These are phyloP conservation scores for Antrozous pallidus DNA, from an alignment of 2,797 vertebrate species.

Conservation along the genomic window DNA sequence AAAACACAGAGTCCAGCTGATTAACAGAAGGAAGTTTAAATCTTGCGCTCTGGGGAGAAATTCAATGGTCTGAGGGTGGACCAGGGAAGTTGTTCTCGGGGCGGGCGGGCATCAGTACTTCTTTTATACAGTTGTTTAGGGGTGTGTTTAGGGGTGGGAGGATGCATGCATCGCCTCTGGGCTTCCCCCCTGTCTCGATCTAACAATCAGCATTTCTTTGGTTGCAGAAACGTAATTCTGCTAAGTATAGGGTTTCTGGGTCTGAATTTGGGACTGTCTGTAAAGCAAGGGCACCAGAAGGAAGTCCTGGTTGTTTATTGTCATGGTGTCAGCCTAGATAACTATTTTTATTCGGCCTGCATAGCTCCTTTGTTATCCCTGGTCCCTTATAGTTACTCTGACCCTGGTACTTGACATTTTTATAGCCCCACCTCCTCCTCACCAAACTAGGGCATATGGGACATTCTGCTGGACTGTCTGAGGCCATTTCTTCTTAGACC, in stretches of 20 bases:
- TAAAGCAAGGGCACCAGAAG: neutral
- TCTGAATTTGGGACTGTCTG: neutral
- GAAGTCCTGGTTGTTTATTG: neutral
- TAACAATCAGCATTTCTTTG: no score
- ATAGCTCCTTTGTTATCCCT: neutral
- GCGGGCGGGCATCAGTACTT: no score
- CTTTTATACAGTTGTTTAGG: no score
- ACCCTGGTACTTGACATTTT: neutral
- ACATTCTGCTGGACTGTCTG: neutral
- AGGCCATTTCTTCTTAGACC: neutral
- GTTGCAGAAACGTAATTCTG: neutral
- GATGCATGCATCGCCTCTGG: no score
- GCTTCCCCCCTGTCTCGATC: no score
- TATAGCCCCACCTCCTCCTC: neutral
- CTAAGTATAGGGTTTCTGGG: neutral
- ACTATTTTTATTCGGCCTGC: neutral
- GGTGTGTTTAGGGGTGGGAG: no score
- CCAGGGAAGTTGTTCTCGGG: no score
- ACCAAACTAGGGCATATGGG: neutral
- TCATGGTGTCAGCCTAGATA: neutral
- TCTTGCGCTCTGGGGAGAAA: no score
- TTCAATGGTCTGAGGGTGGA: no score
- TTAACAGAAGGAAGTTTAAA: no score
- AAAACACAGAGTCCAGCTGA: no score
- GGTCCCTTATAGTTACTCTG: neutral